These are phyloP conservation scores for Nipponia nippon DNA, from an alignment of 2,113 vertebrate genomes.

Conservation along the genomic window DNA sequence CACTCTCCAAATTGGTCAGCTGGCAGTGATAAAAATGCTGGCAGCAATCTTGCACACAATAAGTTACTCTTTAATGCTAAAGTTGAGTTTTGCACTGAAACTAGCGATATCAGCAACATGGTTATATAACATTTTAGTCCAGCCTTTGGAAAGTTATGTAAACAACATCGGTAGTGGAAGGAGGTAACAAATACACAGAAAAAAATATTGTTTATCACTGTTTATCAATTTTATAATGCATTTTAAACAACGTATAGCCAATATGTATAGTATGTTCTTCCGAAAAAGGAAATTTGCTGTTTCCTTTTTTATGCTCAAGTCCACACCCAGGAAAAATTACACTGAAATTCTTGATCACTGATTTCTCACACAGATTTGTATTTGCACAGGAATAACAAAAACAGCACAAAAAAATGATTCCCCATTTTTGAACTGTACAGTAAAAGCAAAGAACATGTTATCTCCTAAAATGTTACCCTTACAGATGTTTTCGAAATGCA, in stretches of 20 bases:
- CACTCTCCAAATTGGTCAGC: not conserved
- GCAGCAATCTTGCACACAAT: not conserved
- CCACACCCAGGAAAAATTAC: slow-evolving; percentile 35
- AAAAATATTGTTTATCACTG: not conserved
- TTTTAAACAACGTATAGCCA: not conserved
- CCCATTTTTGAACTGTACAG: not conserved
- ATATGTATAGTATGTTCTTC: not conserved
- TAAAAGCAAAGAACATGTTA: not conserved
- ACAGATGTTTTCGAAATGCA: not conserved
- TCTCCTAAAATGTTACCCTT: not conserved
- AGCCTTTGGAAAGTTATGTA: not conserved
- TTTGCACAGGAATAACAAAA: not conserved
- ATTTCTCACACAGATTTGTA: not conserved
- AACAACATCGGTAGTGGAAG: not conserved
- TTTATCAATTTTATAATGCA: not conserved
- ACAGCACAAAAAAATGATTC: not conserved
- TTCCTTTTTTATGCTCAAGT: slow-evolving; percentile 23
- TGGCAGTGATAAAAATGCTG: not conserved
- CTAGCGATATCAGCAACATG: not conserved
- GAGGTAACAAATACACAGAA: not conserved
- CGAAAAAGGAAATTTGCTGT: slow-evolving; percentile 26
- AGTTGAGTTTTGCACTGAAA: not conserved
- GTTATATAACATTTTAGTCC: not conserved
- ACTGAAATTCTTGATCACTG: not conserved
- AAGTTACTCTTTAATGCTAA: not conserved